Conservation (phyloP, 2,797 vertebrate genomes). For the Spizella passerina region DNA sequence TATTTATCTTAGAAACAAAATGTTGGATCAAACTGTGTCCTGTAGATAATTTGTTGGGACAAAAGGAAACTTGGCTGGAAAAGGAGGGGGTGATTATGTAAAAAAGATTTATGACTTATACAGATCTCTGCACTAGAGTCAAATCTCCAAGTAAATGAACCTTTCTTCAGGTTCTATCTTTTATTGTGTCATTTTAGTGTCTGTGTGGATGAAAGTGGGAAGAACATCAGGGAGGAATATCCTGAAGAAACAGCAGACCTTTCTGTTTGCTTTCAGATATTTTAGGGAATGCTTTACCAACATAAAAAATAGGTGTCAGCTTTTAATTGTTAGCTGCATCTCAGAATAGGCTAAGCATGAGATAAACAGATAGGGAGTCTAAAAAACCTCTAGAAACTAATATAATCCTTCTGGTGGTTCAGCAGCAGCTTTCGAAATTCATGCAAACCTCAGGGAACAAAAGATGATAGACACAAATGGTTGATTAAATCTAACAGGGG, state of each 20-base stretch:
- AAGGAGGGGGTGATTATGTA: neutral
- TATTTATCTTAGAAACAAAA: slow-evolving; percentile 38
- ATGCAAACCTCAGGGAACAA: neutral
- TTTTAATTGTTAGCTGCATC: neutral
- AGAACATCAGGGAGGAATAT: neutral
- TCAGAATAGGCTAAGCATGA: neutral
- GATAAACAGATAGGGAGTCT: neutral
- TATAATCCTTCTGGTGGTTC: neutral
- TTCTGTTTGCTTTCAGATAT: neutral
- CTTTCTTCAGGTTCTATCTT: neutral
- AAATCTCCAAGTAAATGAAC: neutral
- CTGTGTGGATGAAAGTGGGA: neutral
- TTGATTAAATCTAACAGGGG: neutral
- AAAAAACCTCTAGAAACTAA: neutral
- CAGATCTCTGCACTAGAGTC: neutral
- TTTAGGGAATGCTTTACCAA: neutral
- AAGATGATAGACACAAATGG: neutral
- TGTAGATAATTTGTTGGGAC: neutral
- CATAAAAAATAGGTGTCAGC: neutral
- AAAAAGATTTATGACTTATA: neutral
- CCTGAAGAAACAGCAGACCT: neutral
- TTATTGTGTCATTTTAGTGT: neutral
- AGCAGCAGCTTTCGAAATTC: neutral
- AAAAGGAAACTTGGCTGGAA: neutral
- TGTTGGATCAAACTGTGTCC: neutral